These are phyloP conservation scores for Heterocephalus glaber DNA, from an alignment of 2,113 vertebrate genomes.

Conservation along the genomic window DNA sequence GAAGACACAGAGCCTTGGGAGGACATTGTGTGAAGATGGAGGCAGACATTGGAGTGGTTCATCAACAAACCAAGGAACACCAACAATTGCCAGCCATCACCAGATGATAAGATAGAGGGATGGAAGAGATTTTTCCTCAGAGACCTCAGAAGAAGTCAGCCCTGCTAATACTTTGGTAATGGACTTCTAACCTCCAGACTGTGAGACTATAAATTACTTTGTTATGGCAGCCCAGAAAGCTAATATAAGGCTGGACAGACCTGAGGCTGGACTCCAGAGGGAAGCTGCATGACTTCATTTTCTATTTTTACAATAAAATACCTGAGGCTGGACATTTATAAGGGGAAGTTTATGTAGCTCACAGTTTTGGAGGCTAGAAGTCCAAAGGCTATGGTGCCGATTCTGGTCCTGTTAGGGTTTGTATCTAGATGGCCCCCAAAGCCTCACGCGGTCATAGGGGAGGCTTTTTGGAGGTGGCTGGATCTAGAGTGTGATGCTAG, in stretches of 20 bases:
- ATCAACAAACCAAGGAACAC: background rate
- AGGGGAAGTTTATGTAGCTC: background rate
- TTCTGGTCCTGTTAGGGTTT: background rate
- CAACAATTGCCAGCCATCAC: background rate
- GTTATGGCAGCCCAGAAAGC: background rate
- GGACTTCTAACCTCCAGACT: background rate
- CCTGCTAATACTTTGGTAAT: background rate
- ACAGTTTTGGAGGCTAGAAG: background rate
- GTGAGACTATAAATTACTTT: too few relatives aligned
- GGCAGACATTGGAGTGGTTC: background rate
- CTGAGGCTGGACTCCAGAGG: background rate
- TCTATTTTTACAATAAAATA: background rate
- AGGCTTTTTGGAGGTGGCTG: too few relatives aligned
- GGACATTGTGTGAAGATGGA: background rate
- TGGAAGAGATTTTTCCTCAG: background rate
- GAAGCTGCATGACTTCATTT: background rate
- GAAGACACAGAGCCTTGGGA: background rate
- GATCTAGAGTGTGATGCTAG: too few relatives aligned
- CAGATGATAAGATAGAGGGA: background rate
- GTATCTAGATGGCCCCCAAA: too few relatives aligned
- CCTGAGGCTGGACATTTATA: background rate
- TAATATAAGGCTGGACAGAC: background rate
- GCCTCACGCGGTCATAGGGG: too few relatives aligned
- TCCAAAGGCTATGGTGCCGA: background rate
- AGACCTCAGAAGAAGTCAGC: background rate